Percentiles rank a stretch among this genome's conserved stretches.
Evolutionary conservation across 2,113 vertebrate genomes (phyloP).

Genomic region (Chloebia gouldiae): DNA sequence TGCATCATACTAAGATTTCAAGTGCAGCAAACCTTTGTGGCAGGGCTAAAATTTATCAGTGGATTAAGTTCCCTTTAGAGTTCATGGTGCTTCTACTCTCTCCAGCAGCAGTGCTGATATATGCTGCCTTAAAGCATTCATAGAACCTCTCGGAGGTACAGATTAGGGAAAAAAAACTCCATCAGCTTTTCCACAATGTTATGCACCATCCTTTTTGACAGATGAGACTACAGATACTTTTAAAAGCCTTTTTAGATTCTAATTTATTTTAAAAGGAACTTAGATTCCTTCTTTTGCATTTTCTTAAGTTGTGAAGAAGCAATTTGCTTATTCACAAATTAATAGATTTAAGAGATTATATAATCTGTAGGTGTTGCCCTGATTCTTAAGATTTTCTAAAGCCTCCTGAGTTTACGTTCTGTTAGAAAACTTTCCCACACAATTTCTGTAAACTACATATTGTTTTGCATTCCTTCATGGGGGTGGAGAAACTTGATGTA

Average conservation of each 20-base stretch:
- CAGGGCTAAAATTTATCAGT: neutral
- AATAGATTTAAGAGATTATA: neutral
- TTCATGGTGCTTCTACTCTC: neutral
- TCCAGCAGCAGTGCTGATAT: neutral
- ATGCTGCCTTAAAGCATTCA: neutral
- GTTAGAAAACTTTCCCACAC: too few relatives aligned
- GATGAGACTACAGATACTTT: neutral
- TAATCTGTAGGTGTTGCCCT: too few relatives aligned
- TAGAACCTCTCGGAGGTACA: neutral
- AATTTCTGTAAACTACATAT: too few relatives aligned
- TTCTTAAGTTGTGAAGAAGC: neutral
- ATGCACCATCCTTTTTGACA: neutral
- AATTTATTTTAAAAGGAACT: constrained; percentile 13
- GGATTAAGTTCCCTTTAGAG: neutral
- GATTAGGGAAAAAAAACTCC: neutral
- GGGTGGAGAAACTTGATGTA: too few relatives aligned
- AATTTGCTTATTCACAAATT: neutral
- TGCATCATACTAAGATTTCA: neutral
- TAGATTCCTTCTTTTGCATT: neutral
- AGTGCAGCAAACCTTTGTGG: neutral
- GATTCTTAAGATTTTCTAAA: too few relatives aligned
- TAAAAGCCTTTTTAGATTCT: neutral
- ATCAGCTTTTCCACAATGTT: neutral
- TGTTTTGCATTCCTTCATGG: too few relatives aligned
- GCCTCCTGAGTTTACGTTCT: too few relatives aligned